Base-by-base conservation (phyloP, 1,140 invertebrate species). In the Mesaphorura yosii region DNA sequence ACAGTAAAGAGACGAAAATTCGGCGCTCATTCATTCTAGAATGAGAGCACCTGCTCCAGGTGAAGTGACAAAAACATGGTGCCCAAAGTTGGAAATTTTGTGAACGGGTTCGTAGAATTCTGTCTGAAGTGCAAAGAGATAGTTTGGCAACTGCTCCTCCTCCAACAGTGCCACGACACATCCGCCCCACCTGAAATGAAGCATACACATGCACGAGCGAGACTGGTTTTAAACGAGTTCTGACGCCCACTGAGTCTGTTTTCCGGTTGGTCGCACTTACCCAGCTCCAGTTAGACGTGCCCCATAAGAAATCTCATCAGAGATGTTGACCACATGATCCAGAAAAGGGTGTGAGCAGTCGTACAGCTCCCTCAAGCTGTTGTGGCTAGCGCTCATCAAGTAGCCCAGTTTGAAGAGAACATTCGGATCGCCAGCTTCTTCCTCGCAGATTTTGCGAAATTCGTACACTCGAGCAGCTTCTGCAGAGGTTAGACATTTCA, bases 261-360 rank as follows among this genome's bases (percentile, higher is more conserved):
- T n/a, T n/a, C n/a, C n/a, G n/a, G n/a, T n/a, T n/a, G n/a, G n/a
- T 44, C 10, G 26, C 26, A 6, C 52, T 37, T 72, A 84, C 76
- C 89, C 89, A 17, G 89, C 89, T 47, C 95, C 95, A 5, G 95
- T 98, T 28, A 98, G 72, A 55, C 94, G 76, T 7, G 88, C 84
- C 28, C 92, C 88, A 20, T 86, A 72, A 5, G 83, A 78, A 48
- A 78, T 73, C 42, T 78, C 68, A 48, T 76, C 69, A n/a, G 88
- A 88, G 40, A 84, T 68, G 25, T 82, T 70, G 27, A 96, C 88
- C 3, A 98, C 72, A 45, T 72, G 71, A 69, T 99, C 91, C 49
- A 98, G 73, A 62, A 84, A 78, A 1, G 81, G 75, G 75, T 95
- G 91, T 48, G 89, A 95, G 69, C 94, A 98, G 68, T 98, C 88